Percentiles rank a stretch among this genome's conserved stretches.
These are phyloP conservation scores for Flexamia atlantica DNA, from an alignment of 2,888 invertebrate genomes.

Conservation along the genomic window DNA sequence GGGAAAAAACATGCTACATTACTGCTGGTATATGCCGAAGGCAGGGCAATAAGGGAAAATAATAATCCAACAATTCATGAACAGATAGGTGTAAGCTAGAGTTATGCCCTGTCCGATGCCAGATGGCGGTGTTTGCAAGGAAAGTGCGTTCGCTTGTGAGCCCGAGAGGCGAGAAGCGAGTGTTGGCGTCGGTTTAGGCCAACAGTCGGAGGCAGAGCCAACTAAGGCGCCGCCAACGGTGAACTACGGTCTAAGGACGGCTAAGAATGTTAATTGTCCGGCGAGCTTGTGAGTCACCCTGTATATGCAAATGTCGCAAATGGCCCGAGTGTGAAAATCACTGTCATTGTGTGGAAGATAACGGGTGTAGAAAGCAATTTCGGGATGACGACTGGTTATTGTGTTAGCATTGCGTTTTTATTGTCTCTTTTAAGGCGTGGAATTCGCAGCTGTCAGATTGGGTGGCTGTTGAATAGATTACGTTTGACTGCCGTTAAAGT, in stretches of 20 bases:
- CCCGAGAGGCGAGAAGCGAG: not conserved
- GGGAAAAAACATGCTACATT: too few relatives aligned
- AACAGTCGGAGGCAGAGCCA: slow-evolving; percentile 3
- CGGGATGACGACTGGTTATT: slow-evolving; percentile 4
- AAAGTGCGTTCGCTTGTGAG: not conserved
- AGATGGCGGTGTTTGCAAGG: not conserved
- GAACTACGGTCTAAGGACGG: slow-evolving; percentile 23
- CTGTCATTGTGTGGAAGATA: not conserved
- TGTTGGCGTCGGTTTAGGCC: slow-evolving; percentile 20
- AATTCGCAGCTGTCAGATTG: not conserved
- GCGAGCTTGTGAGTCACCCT: slow-evolving; percentile 8
- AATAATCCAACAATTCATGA: too few relatives aligned
- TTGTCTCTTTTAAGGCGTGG: slow-evolving; percentile 13
- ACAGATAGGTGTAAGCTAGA: too few relatives aligned
- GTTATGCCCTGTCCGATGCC: not conserved
- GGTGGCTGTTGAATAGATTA: not conserved
- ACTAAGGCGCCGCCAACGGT: slow-evolving; percentile 29
- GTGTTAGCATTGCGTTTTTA: not conserved
- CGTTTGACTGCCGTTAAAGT: too few relatives aligned
- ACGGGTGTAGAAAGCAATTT: slow-evolving; percentile 2
- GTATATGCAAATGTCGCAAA: slow-evolving; percentile 24
- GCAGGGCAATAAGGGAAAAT: too few relatives aligned
- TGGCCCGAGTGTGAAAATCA: slow-evolving; percentile 31
- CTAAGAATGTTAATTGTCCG: slow-evolving; percentile 5
- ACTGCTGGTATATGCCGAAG: too few relatives aligned